Conservation (phyloP, 2,888 invertebrate genomes). For the Hydrotaea cyrtoneurina region DNA sequence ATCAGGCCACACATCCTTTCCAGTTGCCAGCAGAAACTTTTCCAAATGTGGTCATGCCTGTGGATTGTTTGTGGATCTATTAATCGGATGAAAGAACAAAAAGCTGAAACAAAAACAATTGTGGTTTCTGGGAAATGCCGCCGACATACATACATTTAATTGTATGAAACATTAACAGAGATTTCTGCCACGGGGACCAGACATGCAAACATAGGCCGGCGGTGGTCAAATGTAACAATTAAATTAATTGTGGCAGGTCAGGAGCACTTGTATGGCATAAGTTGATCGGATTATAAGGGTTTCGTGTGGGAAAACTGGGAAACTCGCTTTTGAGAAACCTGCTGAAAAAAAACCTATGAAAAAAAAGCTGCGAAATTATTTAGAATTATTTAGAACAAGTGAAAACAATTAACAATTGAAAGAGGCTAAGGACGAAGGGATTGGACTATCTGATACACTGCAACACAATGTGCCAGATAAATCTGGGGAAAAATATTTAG, state of each 20-base stretch:
- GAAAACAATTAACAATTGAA: too few relatives aligned
- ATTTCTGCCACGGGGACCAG: neutral
- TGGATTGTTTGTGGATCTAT: too few relatives aligned
- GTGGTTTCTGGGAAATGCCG: conserved; percentile 6
- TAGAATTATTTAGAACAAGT: too few relatives aligned
- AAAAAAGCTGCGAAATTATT: too few relatives aligned
- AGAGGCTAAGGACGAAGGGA: too few relatives aligned
- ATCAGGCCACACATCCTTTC: too few relatives aligned
- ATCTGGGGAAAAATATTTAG: too few relatives aligned
- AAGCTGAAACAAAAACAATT: neutral
- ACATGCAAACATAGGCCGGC: conserved; percentile 14
- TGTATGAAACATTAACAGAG: conserved; percentile 23
- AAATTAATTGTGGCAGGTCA: conserved; percentile 17
- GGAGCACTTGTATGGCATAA: neutral
- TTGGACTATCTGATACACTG: too few relatives aligned
- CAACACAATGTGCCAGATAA: too few relatives aligned
- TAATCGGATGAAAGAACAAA: neutral
- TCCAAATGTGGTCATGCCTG: neutral
- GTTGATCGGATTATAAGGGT: neutral
- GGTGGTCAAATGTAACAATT: conserved; percentile 23
- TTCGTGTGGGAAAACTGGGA: neutral
- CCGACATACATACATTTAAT: conserved; percentile 1
- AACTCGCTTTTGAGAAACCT: too few relatives aligned
- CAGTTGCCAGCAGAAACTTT: neutral
- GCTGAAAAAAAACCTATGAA: too few relatives aligned